Percentiles rank a stretch among this genome's conserved stretches.
These are phyloP conservation scores for Petaurus breviceps DNA, from an alignment of 2,113 vertebrate genomes.

Conservation along the genomic window DNA sequence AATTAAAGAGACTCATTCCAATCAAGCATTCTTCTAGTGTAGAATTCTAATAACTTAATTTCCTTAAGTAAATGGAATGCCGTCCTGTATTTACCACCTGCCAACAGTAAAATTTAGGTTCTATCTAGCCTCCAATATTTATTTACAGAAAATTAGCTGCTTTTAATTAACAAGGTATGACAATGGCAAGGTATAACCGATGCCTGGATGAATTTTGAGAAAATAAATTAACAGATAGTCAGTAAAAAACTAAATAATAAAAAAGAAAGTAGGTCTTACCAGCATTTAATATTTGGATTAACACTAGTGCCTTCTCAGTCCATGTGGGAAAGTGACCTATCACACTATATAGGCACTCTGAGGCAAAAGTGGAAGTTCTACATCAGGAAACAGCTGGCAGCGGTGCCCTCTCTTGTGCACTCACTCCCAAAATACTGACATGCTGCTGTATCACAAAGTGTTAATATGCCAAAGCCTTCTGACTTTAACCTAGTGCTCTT, in stretches of 20 bases:
- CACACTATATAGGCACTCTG: neutral
- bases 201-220: neutral
- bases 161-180: neutral
- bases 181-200: neutral
- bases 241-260: neutral
- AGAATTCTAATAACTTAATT: neutral
- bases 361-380: neutral
- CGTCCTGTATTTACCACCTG: neutral
- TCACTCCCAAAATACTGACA: neutral
- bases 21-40: neutral
- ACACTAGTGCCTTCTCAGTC: neutral
- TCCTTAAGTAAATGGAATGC: neutral
- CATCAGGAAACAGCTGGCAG: neutral
- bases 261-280: neutral
- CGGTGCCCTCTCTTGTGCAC: neutral
- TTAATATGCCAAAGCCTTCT: neutral
- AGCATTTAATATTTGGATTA: neutral
- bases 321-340: neutral
- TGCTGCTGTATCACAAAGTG: neutral
- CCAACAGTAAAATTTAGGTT: neutral
- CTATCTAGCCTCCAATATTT: neutral
- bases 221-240: neutral
- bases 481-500: neutral
- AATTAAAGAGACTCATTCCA: neutral
- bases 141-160: neutral